Percentiles rank a stretch among this genome's conserved stretches.
Conservation (phyloP, 1,140 invertebrate species). For the Panonychus citri region DNA sequence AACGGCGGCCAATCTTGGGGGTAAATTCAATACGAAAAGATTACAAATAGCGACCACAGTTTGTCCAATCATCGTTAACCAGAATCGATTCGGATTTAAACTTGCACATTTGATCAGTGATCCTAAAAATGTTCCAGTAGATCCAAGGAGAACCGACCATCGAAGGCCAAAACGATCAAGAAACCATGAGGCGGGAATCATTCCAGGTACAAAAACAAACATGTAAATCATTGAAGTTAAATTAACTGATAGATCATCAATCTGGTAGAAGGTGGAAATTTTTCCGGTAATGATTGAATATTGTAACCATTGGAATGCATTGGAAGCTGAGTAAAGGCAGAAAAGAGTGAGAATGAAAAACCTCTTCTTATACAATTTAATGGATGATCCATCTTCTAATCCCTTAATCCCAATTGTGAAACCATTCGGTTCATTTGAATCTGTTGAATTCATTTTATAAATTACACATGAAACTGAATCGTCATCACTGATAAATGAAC, state of each 20-base stretch:
- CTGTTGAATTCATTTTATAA: no score
- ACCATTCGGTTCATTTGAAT: no score
- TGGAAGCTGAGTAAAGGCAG: constrained; percentile 47
- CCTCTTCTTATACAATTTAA: constrained; percentile 25
- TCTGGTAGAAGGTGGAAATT: constrained; percentile 24
- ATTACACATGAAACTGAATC: no score
- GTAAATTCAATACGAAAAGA: constrained; percentile 79
- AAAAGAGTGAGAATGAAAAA: constrained; percentile 73
- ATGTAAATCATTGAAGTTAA: constrained; percentile 96
- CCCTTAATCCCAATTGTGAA: no score
- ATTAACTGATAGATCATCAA: constrained; percentile 47
- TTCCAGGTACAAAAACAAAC: constrained; percentile 81
- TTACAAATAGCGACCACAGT: constrained; percentile 59
- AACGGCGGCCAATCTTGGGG: constrained; percentile 71
- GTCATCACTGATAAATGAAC: no score
- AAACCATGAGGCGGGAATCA: constrained; percentile 82
- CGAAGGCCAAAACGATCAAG: constrained; percentile 75
- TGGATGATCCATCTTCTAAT: no score
- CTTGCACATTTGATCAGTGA: constrained; percentile 75
- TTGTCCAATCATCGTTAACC: constrained; percentile 68
- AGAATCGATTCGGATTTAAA: constrained; percentile 50
- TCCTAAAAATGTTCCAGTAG: constrained; percentile 61
- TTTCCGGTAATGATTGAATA: background rate
- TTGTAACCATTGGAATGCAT: background rate
- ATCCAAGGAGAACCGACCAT: constrained; percentile 53